Conservation (phyloP, 2,888 invertebrate genomes). For the Agonopterix heracliana region DNA sequence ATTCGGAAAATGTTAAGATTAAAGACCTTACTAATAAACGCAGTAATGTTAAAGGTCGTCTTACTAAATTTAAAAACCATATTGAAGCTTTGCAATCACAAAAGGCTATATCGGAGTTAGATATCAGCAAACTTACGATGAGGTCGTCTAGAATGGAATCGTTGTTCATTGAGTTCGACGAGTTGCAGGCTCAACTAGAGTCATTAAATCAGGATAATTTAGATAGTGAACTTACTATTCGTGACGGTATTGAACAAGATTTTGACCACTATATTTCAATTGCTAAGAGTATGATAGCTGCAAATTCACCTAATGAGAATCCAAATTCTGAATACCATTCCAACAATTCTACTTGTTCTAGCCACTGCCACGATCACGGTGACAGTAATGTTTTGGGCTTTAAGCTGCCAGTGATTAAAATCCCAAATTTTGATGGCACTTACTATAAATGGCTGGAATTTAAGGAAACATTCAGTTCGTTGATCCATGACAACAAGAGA, state of each 20-base stretch:
- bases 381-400: neutral
- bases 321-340: neutral
- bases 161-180: constrained; percentile 9
- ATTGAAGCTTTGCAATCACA: constrained; percentile 1
- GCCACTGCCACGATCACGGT: neutral
- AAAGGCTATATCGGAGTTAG: constrained; percentile 1
- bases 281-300: constrained; percentile 1
- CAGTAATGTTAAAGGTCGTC: constrained; percentile 6
- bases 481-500: constrained; percentile 9
- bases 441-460: constrained; percentile 6
- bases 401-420: constrained; percentile 3
- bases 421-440: constrained; percentile 3
- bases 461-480: constrained; percentile 1
- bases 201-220: neutral
- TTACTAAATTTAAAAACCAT: constrained; percentile 6
- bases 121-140: constrained; percentile 5
- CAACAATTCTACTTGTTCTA: neutral
- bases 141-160: constrained; percentile 7
- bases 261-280: constrained; percentile 6
- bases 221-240: constrained; percentile 1
- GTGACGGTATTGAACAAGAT: constrained; percentile 8
- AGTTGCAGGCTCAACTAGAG: constrained; percentile 11
- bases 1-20: neutral
- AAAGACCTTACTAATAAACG: constrained; percentile 3
- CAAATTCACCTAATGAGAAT: neutral